Conservation (phyloP, 2,113 vertebrate genomes). For the Ginglymostoma cirratum region DNA sequence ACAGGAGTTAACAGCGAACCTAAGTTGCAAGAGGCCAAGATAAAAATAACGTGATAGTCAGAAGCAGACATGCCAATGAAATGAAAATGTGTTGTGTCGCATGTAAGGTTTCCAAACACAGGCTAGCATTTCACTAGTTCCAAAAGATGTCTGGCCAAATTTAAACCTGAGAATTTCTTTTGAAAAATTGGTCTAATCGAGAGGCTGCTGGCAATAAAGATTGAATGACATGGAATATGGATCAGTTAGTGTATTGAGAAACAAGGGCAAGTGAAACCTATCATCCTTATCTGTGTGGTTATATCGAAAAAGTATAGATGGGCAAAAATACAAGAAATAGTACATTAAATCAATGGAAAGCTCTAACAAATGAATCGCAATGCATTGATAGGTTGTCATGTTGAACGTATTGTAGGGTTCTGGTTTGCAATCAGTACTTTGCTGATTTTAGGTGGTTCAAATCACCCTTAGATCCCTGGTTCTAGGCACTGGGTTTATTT, state of each 20-base stretch:
- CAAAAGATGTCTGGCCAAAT: not conserved
- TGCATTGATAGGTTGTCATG: not conserved
- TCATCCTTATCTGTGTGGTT: not conserved
- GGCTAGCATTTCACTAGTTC: not conserved
- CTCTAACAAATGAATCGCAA: not conserved
- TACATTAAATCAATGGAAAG: not conserved
- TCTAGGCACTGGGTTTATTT: too few relatives aligned
- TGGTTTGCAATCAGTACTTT: too few relatives aligned
- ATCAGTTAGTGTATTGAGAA: not conserved
- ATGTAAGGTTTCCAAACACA: too few relatives aligned
- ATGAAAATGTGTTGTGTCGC: not conserved
- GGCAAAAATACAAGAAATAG: not conserved
- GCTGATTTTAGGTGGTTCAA: too few relatives aligned
- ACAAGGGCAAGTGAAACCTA: not conserved
- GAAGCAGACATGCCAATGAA: not conserved
- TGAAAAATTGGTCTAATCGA: not conserved
- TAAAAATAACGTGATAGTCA: not conserved
- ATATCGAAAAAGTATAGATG: not conserved
- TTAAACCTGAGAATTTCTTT: not conserved
- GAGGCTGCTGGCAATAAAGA: not conserved
- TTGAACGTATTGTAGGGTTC: not conserved
- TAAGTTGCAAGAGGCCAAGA: not conserved
- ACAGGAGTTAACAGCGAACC: not conserved
- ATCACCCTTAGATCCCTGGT: too few relatives aligned
- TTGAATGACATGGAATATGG: not conserved